Conservation (phyloP, 2,797 vertebrate species). For the Gouania willdenowi region DNA sequence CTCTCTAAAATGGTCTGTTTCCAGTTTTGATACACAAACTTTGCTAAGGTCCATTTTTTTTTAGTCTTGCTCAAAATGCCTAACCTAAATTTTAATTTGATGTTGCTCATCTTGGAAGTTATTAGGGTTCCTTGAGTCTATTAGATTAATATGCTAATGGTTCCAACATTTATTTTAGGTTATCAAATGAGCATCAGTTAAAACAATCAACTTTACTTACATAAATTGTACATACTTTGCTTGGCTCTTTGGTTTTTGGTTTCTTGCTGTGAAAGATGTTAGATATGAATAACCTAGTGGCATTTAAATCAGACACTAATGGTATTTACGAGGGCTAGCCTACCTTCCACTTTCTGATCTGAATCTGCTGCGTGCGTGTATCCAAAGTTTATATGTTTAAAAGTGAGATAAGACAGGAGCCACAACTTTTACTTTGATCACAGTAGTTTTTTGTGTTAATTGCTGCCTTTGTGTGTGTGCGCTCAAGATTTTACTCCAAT, state of each 20-base stretch:
- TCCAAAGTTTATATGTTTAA: conserved; percentile 17
- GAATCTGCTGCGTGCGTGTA: conserved; percentile 53
- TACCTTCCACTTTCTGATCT: conserved; percentile 63
- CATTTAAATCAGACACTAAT: conserved; percentile 64
- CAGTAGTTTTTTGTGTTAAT: conserved; percentile 3
- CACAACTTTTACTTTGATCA: conserved; percentile 8
- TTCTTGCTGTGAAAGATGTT: conserved; percentile 17
- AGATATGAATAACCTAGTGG: conserved; percentile 59
- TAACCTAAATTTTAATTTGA: too few relatives aligned
- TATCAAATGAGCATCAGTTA: too few relatives aligned
- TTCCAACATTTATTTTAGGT: too few relatives aligned
- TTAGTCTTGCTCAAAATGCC: too few relatives aligned
- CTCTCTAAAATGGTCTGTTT: too few relatives aligned
- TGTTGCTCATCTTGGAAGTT: too few relatives aligned
- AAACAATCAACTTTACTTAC: too few relatives aligned
- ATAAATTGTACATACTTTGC: too few relatives aligned
- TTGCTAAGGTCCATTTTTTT: too few relatives aligned
- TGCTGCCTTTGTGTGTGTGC: conserved; percentile 11
- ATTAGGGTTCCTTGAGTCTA: too few relatives aligned
- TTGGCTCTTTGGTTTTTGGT: conserved; percentile 24
- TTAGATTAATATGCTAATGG: too few relatives aligned
- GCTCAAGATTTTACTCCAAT: conserved; percentile 38
- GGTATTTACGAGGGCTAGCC: conserved; percentile 65
- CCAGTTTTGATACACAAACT: too few relatives aligned
- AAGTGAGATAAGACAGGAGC: conserved; percentile 4